Evolutionary conservation across 1,140 invertebrate genomes (phyloP), one percentile per base, ranked within the genome.

Genomic region (Oryctes rhinoceros): DNA sequence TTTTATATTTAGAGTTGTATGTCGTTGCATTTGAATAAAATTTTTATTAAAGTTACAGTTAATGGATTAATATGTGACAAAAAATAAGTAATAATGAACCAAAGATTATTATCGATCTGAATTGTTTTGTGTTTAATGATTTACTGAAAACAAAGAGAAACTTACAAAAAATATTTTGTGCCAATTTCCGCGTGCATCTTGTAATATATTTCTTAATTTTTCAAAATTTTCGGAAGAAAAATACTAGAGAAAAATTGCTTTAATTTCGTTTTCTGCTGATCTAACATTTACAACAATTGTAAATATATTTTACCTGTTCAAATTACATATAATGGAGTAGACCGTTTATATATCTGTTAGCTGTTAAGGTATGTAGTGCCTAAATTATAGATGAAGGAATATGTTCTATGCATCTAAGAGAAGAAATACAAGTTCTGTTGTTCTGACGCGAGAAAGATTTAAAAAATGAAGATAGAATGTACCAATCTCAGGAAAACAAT

Each of bases 301-400:
- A 71, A 71, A 71, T 71, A 71, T 71, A 71, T 71, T 71, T 71
- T 71, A 71, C 20, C 35, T 30, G 24, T 71, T 71, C 24, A 71
- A 71, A 35, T 71, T 20, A 35, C 35, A 9, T 35, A 35, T 37
- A 20, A 67, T 35, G 18, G 6, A 67, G 6, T 67, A 71, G 35
- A 37, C 35, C 30, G 20, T 24, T 10, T 71, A 24, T 37, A 71
- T 71, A 71, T 24, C 5, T 71, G 24, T 67, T 20, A 71, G 65
- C 65, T 71, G 65, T 71, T 71, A 71, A 71, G 65, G 65, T 71
- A 71, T 71, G 65, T 71, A 71, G 65, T 71, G 65, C 65, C 65
- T 71, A 71, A 44, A n/a, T 59, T 18, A 59, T 59, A 59, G 53
- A 71, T 7, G 13, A 20, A 71, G 24, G 65, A 71, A 71, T 71